Percentiles rank a stretch among this genome's conserved stretches.
Conservation (phyloP, 2,113 vertebrate genomes). For the Clarias magur region DNA sequence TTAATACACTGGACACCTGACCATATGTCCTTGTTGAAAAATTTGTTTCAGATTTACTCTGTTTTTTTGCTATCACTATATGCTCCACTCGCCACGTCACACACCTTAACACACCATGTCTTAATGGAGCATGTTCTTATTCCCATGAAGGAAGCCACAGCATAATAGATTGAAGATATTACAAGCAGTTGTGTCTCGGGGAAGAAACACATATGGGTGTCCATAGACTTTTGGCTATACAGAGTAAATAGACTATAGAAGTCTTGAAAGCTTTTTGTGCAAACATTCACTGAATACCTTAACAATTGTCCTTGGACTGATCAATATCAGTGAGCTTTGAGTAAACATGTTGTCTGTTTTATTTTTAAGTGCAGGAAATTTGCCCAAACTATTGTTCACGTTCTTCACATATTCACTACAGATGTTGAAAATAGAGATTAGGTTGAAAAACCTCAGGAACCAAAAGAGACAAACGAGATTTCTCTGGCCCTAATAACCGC, state of each 20-base stretch:
- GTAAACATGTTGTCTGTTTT: too few relatives aligned
- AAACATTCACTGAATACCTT: not conserved
- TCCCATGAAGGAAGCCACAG: not conserved
- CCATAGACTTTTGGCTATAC: not conserved
- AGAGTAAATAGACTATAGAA: not conserved
- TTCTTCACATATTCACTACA: constrained; percentile 19
- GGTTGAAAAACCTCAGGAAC: not conserved
- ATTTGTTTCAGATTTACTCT: not conserved
- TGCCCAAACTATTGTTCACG: not conserved
- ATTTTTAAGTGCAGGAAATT: not conserved
- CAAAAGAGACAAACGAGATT: not conserved
- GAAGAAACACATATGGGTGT: not conserved
- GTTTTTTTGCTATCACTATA: not conserved
- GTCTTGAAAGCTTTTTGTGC: not conserved
- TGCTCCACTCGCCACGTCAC: not conserved
- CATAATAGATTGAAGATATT: not conserved
- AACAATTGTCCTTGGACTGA: not conserved
- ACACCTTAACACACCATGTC: not conserved
- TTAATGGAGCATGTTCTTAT: not conserved
- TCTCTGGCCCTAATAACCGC: not conserved
- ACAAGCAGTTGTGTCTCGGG: not conserved
- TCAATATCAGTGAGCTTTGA: not conserved
- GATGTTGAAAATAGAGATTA: constrained; percentile 1
- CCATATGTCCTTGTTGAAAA: not conserved
- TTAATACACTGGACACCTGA: not conserved